Conservation (phyloP, 2,888 invertebrate genomes). For the Synanthedon vespiformis region DNA sequence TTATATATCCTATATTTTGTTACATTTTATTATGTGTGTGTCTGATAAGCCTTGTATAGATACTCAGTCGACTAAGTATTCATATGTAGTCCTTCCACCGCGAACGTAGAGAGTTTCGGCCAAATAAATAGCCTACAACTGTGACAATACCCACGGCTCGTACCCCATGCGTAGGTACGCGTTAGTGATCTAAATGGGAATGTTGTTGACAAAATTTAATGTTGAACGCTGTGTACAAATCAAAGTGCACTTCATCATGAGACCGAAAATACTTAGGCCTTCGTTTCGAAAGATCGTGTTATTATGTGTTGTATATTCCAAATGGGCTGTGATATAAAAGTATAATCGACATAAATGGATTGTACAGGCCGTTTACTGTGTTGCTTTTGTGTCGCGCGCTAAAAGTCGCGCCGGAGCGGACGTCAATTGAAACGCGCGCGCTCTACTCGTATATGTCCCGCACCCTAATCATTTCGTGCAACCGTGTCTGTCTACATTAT, state of each 20-base stretch:
- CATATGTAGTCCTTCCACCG: slow-evolving; percentile 1
- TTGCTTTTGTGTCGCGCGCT: slow-evolving; percentile 4
- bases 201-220: slow-evolving; percentile 55
- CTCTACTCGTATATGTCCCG: slow-evolving; percentile 15
- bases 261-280: slow-evolving; percentile 53
- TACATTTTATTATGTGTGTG: slow-evolving; percentile 60
- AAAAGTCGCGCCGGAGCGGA: slow-evolving; percentile 35
- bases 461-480: slow-evolving; percentile 44
- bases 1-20: slow-evolving; percentile 62
- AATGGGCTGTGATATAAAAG: slow-evolving; percentile 83
- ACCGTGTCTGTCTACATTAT: slow-evolving; percentile 47
- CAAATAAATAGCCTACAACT: neutral
- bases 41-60: slow-evolving; percentile 34
- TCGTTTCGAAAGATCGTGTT: slow-evolving; percentile 60
- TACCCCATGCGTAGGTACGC: slow-evolving; percentile 21
- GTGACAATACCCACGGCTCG: neutral
- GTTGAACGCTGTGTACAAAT: slow-evolving; percentile 69
- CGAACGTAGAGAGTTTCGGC: neutral
- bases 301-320: slow-evolving; percentile 77
- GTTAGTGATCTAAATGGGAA: slow-evolving; percentile 38
- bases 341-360: slow-evolving; percentile 73
- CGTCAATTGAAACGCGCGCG: slow-evolving; percentile 59
- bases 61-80: neutral
- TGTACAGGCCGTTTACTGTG: slow-evolving; percentile 76
- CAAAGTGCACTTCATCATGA: slow-evolving; percentile 65